Evolutionary conservation across 2,888 invertebrate genomes (phyloP).

Genomic region (Sacculina carcini): DNA sequence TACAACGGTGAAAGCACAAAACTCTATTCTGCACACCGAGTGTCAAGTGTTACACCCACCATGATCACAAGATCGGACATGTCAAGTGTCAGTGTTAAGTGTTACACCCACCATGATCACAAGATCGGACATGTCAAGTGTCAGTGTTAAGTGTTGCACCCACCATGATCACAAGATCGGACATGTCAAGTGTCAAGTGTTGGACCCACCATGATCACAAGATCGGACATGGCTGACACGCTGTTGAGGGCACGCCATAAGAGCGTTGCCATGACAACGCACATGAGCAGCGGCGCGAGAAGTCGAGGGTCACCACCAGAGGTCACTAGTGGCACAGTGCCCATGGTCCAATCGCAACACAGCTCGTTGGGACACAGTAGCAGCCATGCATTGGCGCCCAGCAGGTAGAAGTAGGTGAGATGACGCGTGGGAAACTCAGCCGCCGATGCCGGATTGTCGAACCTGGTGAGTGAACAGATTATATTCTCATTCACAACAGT

Average conservation of each 20-base stretch:
- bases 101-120: slow-evolving; percentile 22
- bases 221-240: slow-evolving; percentile 5
- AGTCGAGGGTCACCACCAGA: slow-evolving; percentile 55
- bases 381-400: slow-evolving; percentile 70
- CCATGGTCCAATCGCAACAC: slow-evolving; percentile 98
- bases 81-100: slow-evolving; percentile 17
- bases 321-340: slow-evolving; percentile 60
- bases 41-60: slow-evolving; percentile 22
- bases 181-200: slow-evolving; percentile 19
- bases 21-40: no score
- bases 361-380: slow-evolving; percentile 56
- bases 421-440: slow-evolving; percentile 56
- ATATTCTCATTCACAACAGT: background rate
- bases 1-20: no score
- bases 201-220: slow-evolving; percentile 21
- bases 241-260: slow-evolving; percentile 15
- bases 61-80: slow-evolving; percentile 14
- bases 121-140: no score
- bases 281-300: slow-evolving; percentile 43
- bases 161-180: no score
- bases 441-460: slow-evolving; percentile 90
- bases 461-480: no score
- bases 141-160: slow-evolving; percentile 24
- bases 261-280: slow-evolving; percentile 23
- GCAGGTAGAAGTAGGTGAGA: slow-evolving; percentile 72